A percentile compares a stretch with the other conserved stretches of the same genome.
Conservation (phyloP, 2,888 invertebrate species). For the Oscheius sp. region DNA sequence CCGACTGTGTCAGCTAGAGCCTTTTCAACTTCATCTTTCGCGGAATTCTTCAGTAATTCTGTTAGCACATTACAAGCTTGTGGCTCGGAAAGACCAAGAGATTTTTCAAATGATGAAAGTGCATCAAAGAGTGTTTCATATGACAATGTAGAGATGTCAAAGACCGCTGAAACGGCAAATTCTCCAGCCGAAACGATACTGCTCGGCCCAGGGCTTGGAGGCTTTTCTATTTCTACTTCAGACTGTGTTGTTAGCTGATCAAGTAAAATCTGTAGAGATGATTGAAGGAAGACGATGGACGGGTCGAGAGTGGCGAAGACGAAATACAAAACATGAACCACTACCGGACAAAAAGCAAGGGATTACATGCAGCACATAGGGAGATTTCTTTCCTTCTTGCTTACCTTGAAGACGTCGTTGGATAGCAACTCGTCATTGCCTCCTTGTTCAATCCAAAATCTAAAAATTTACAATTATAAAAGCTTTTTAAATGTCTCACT, state of each 20-base stretch:
- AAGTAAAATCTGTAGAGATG: no score
- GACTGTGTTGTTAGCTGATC: no score
- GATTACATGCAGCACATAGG: no score
- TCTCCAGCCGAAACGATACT: not conserved
- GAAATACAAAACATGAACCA: not conserved
- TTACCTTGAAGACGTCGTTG: conserved; percentile 37
- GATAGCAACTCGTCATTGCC: conserved; percentile 29
- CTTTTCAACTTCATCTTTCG: conserved; percentile 1
- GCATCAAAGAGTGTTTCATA: conserved; percentile 25
- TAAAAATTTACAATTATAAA: not conserved
- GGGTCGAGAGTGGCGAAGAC: not conserved
- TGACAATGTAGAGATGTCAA: conserved; percentile 16
- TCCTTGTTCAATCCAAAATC: conserved; percentile 31
- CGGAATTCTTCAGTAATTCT: conserved; percentile 12
- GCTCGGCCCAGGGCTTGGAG: not conserved
- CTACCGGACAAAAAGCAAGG: not conserved
- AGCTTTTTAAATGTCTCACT: conserved; percentile 14
- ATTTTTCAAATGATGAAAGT: conserved; percentile 19
- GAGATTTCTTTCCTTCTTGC: no score
- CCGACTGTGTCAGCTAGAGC: conserved; percentile 2
- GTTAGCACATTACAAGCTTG: conserved; percentile 2
- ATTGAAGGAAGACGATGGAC: no score
- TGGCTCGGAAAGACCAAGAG: conserved; percentile 17
- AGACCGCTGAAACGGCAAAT: not conserved
- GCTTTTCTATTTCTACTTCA: not conserved